These are phyloP conservation scores for Dexiosoma caninum DNA, from an alignment of 2,888 invertebrate species.

Conservation along the genomic window DNA sequence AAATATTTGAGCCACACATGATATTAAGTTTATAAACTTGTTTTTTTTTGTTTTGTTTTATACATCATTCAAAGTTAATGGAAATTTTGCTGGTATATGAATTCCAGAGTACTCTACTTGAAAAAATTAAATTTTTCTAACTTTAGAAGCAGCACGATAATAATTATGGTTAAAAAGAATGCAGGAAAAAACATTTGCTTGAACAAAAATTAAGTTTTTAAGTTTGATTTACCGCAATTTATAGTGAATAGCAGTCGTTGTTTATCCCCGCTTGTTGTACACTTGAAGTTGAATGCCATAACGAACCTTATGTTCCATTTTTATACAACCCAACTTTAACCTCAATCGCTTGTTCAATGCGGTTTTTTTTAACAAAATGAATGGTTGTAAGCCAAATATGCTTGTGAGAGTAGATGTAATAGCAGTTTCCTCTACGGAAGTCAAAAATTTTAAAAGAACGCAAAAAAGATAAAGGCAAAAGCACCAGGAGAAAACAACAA, in stretches of 20 bases:
- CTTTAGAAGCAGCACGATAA: too few species aligned
- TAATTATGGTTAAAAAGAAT: too few species aligned
- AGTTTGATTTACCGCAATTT: background rate
- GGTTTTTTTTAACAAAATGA: constrained; percentile 34
- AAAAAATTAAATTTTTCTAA: too few species aligned
- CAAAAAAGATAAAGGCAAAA: background rate
- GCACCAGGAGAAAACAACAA: background rate
- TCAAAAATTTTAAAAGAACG: background rate
- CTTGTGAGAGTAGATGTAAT: background rate
- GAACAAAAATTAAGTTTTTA: background rate
- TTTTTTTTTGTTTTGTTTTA: background rate
- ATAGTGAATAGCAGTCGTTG: background rate
- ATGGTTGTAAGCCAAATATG: background rate
- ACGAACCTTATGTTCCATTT: background rate
- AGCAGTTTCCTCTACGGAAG: background rate
- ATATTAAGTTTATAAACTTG: constrained; percentile 29
- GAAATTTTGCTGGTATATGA: background rate
- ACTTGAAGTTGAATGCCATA: constrained; percentile 12
- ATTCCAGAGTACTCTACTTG: background rate
- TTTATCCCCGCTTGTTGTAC: background rate
- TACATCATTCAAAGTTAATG: constrained; percentile 20
- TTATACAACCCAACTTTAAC: constrained; percentile 41
- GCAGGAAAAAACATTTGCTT: background rate
- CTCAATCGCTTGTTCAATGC: constrained; percentile 54
- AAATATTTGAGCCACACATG: constrained; percentile 6